Evolutionary conservation across 1,140 invertebrate species (phyloP).

Genomic region (Bactericera cockerelli): DNA sequence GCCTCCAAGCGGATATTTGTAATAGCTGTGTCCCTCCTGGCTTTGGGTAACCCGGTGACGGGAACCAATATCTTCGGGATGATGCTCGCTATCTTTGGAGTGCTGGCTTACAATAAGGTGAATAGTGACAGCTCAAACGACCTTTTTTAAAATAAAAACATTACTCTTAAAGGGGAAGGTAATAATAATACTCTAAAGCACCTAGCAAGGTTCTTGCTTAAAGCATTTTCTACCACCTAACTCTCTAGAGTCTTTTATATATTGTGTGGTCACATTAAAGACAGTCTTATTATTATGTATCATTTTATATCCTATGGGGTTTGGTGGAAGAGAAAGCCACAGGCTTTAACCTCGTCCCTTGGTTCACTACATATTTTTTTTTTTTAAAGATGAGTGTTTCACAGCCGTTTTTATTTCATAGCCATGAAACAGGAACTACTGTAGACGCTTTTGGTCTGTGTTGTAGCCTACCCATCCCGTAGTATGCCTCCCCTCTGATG

Average conservation of each 20-base stretch:
- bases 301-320: not conserved
- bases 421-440: too few relatives aligned
- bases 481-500: too few relatives aligned
- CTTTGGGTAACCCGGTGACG: constrained; percentile 85
- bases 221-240: too few relatives aligned
- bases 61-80: constrained; percentile 77
- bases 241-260: too few relatives aligned
- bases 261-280: not conserved
- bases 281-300: not conserved
- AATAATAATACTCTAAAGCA: not conserved
- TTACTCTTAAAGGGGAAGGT: not conserved
- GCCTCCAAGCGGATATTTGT: constrained; percentile 91
- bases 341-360: too few relatives aligned
- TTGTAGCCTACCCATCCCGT: too few relatives aligned
- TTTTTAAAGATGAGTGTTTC: too few relatives aligned
- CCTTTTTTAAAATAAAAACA: not conserved
- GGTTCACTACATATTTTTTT: too few relatives aligned
- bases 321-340: too few relatives aligned
- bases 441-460: too few relatives aligned
- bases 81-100: constrained; percentile 76
- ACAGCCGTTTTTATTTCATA: too few relatives aligned
- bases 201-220: too few relatives aligned
- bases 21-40: constrained; percentile 72
- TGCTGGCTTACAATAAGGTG: constrained; percentile 74
- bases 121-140: constrained; percentile 12